phyloP scores from a whole-genome alignment of 2,113 vertebrate genomes.

The Rhinolophus ferrumequinum region DNA sequence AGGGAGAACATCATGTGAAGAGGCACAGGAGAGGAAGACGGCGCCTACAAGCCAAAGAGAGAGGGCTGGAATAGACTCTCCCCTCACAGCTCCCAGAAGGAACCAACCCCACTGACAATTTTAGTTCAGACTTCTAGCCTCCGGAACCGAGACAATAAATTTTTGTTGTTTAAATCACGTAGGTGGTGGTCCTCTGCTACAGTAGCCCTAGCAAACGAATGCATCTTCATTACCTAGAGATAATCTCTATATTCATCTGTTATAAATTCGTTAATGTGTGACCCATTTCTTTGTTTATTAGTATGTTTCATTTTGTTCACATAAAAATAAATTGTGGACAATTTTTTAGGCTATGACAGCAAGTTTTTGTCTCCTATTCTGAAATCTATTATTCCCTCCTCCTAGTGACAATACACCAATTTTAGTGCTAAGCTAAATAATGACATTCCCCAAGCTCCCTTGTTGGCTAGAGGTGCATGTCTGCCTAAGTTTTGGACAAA shows the following conservation, averaged over 20 bases:
- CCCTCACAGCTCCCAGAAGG: background rate
- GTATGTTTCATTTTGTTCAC: background rate
- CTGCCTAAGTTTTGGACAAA: background rate
- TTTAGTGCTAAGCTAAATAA: background rate
- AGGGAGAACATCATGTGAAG: background rate
- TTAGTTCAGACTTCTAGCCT: background rate
- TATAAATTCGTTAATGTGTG: background rate
- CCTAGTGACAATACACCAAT: background rate
- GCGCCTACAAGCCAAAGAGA: background rate
- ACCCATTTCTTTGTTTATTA: background rate
- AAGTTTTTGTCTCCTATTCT: background rate
- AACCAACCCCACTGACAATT: background rate
- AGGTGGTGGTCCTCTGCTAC: background rate
- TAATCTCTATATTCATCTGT: background rate
- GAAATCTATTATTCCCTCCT: background rate
- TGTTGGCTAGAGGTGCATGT: background rate
- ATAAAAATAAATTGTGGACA: background rate
- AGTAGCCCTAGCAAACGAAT: background rate
- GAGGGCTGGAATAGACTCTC: background rate
- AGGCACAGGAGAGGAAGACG: background rate
- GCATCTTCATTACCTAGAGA: background rate
- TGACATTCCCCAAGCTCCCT: background rate
- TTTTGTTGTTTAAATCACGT: background rate
- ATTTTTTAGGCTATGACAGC: background rate
- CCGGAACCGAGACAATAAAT: background rate